Base-by-base conservation (phyloP, 2,888 invertebrate genomes). In the Schrankia costaestrigalis region DNA sequence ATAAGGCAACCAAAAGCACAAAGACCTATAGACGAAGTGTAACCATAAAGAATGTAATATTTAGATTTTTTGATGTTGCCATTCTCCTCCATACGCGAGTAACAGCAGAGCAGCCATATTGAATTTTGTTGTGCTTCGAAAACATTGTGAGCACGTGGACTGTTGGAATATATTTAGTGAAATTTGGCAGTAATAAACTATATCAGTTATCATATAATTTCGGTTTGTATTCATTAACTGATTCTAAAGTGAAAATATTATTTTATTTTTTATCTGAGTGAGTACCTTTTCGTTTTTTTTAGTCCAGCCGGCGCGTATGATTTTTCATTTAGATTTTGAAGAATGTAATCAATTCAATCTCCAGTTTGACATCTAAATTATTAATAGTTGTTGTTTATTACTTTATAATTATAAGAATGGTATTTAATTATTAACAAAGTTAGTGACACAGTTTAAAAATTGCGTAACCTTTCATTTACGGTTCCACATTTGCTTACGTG, bases 101-200 rank as follows among this genome's bases (percentile, higher is more conserved):
- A n/a, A n/a, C n/a, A n/a, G n/a, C n/a, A n/a, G n/a, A 31, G 34
- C 52, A 42, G 91, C 92, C 92, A 92, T 92, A 89, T 91, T 91
- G 91, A 83, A 86, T 89, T 86, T 87, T 88, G 83, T 82, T 89
- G 89, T 89, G 87, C 86, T 73, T 84, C 71, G 82, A 91, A 90
- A 91, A 91, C 91, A 91, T 90, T 90, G 90, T 88, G 89, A 90
- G 91, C 91, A 91, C 91, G 92, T 92, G 91, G 91, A 91, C 80
- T 74, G 69, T 83, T 79, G 63, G 78, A 76, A 71, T 68, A 67
- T 64, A 70, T 69, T 77, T 71, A 56, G 72, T 74, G 71, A 82
- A 86, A 84, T 83, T 86, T 70, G 63, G 73, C 70, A 82, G 85
- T 86, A 77, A 59, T 65, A n/a, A n/a, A n/a, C n/a, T n/a, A n/a